Conservation (phyloP, 2,888 invertebrate genomes). For the Crocallis elinguaria region DNA sequence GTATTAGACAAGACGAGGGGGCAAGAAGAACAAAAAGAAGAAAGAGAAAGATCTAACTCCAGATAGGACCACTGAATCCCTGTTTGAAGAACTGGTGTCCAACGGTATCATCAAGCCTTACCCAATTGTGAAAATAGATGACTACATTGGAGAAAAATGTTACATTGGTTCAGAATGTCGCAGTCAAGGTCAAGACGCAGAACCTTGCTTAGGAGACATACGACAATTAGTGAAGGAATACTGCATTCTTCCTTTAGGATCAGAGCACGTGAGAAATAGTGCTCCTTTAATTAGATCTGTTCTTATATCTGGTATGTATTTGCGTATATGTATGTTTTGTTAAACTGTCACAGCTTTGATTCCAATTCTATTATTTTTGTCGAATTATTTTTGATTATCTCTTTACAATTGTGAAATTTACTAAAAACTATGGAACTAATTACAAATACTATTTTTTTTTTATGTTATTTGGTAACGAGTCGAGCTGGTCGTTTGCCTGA, state of each 20-base stretch:
- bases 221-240: conserved; percentile 94
- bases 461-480: too few relatives aligned
- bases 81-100: conserved; percentile 95
- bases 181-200: conserved; percentile 78
- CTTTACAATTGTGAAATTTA: background rate
- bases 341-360: too few relatives aligned
- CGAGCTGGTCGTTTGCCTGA: too few relatives aligned
- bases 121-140: conserved; percentile 86
- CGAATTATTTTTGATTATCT: too few relatives aligned
- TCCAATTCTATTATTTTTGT: too few relatives aligned
- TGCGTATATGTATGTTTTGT: too few relatives aligned
- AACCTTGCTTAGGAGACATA: conserved; percentile 90
- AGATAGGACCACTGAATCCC: conserved; percentile 94
- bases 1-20: conserved; percentile 87
- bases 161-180: conserved; percentile 84
- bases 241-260: conserved; percentile 94
- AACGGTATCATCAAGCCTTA: conserved; percentile 95
- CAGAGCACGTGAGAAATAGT: conserved; percentile 87
- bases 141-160: conserved; percentile 93
- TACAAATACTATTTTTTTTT: too few relatives aligned
- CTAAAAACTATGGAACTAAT: too few relatives aligned
- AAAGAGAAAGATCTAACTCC: conserved; percentile 97
- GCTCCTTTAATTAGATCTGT: conserved; percentile 92
- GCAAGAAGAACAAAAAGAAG: conserved; percentile 96
- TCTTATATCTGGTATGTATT: conserved; percentile 87